These are phyloP conservation scores for Geopemphigus sp. DNA, from an alignment of 1,140 invertebrate genomes.

Conservation along the genomic window DNA sequence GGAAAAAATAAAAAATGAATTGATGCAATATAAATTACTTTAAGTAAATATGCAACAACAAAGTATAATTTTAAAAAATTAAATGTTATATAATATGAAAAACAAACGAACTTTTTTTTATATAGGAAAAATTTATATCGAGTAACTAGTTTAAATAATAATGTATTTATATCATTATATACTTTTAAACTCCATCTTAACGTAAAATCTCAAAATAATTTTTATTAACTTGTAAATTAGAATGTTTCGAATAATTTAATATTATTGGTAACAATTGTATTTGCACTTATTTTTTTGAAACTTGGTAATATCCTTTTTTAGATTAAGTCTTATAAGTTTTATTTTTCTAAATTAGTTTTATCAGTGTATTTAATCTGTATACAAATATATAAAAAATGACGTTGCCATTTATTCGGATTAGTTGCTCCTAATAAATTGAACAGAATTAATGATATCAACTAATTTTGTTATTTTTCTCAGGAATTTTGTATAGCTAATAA, in stretches of 20 bases:
- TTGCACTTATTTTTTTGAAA: slow-evolving; percentile 15
- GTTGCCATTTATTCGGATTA: slow-evolving; percentile 24
- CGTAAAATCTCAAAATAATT: slow-evolving; percentile 21
- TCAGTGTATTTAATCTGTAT: slow-evolving; percentile 5
- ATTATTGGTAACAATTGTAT: slow-evolving; percentile 44
- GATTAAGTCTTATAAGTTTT: slow-evolving; percentile 17
- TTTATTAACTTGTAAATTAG: slow-evolving; percentile 42
- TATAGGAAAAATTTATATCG: slow-evolving; percentile 34
- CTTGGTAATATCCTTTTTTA: background rate
- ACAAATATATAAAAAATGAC: slow-evolving; percentile 26
- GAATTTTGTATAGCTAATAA: background rate
- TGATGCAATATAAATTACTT: slow-evolving; percentile 38
- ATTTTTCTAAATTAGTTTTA: slow-evolving; percentile 39
- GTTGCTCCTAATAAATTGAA: slow-evolving; percentile 32
- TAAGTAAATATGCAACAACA: slow-evolving; percentile 36
- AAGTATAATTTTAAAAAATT: slow-evolving; percentile 38
- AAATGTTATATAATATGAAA: slow-evolving; percentile 32
- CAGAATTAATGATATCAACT: background rate
- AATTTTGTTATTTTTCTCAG: slow-evolving; percentile 2
- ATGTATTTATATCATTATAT: slow-evolving; percentile 42
- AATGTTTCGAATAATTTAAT: slow-evolving; percentile 40
- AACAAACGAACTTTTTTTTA: slow-evolving; percentile 41
- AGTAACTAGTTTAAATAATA: slow-evolving; percentile 44
- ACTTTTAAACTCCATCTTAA: slow-evolving; percentile 35
- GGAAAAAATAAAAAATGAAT: slow-evolving; percentile 70